Conservation (phyloP, 2,888 invertebrate genomes). For the Nemotelus nigrinus region DNA sequence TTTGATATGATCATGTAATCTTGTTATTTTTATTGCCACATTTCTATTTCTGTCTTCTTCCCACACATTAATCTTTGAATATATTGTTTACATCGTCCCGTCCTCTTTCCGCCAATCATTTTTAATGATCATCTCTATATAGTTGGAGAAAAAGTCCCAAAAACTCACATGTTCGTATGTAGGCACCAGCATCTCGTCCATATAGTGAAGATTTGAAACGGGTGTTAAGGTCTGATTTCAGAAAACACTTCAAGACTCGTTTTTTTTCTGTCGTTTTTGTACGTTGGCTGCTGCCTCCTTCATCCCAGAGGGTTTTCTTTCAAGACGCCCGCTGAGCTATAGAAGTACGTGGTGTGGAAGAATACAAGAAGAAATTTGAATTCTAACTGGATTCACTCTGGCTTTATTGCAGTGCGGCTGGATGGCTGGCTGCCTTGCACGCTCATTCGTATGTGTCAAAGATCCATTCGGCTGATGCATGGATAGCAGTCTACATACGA, state of each 20-base stretch:
- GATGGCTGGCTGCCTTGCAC: not conserved
- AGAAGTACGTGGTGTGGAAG: not conserved
- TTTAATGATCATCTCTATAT: not conserved
- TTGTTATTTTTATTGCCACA: not conserved
- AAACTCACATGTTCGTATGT: not conserved
- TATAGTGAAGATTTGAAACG: constrained; percentile 10
- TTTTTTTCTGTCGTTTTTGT: not conserved
- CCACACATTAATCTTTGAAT: constrained; percentile 24
- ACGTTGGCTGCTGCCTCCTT: too few species aligned
- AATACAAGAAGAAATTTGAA: constrained; percentile 1
- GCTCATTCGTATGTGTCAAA: constrained; percentile 16
- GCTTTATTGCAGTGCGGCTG: too few species aligned
- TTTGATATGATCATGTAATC: not conserved
- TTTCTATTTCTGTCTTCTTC: constrained; percentile 29
- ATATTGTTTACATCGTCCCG: constrained; percentile 29
- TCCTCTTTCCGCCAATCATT: not conserved
- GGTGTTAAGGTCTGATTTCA: constrained; percentile 42
- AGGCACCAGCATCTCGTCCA: not conserved
- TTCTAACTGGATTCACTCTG: not conserved
- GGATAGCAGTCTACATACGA: not conserved
- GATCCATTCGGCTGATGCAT: not conserved
- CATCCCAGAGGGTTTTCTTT: constrained; percentile 20
- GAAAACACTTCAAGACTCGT: constrained; percentile 38
- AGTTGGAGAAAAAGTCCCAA: not conserved
- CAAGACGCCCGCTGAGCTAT: constrained; percentile 41